Conservation (phyloP, 2,888 invertebrate species). For the Eurytoma californica region DNA sequence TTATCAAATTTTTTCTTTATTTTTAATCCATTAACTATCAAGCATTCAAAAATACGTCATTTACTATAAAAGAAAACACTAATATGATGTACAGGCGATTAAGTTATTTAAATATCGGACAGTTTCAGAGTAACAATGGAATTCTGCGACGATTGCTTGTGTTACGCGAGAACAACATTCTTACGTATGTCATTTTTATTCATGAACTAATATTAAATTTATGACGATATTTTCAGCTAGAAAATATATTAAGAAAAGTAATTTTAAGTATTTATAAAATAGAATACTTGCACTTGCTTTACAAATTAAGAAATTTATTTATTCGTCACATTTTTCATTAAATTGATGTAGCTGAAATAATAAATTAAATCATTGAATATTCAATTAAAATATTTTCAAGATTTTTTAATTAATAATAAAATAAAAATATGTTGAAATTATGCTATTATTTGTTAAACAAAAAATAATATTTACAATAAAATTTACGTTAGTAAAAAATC, state of each 20-base stretch:
- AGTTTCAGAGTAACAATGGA: neutral
- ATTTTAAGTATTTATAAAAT: neutral
- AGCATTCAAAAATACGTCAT: constrained; percentile 16
- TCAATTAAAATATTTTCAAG: neutral
- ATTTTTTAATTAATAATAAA: neutral
- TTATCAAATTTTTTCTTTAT: constrained; percentile 5
- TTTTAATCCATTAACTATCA: constrained; percentile 21
- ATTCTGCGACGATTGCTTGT: neutral
- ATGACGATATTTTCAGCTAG: neutral
- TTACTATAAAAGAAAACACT: neutral
- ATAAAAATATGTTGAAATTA: neutral
- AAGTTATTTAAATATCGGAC: constrained; percentile 25
- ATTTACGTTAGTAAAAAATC: neutral
- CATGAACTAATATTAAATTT: constrained; percentile 29
- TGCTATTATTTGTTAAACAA: neutral
- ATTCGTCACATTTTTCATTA: too few species aligned
- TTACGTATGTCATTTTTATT: neutral
- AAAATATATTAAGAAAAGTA: neutral
- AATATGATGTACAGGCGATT: constrained; percentile 15
- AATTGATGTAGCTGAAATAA: too few species aligned
- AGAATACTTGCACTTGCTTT: neutral
- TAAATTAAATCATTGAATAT: too few species aligned
- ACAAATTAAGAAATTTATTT: too few species aligned
- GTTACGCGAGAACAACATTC: neutral
- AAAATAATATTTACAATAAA: constrained; percentile 14